Conservation (phyloP, 2,888 invertebrate species). For the Bruchidius siliquastri region DNA sequence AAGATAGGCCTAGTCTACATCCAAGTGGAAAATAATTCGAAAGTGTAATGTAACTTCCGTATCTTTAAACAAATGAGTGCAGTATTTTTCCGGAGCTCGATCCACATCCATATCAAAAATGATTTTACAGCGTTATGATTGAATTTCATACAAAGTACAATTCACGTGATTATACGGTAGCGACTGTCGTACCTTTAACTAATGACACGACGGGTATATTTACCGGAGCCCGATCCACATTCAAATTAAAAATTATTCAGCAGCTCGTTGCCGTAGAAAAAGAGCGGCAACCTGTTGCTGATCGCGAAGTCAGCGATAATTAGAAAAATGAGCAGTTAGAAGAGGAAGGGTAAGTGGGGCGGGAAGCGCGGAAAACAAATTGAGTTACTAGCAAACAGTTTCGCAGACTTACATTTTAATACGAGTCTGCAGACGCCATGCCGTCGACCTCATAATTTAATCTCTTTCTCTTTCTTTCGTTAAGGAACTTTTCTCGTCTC, state of each 20-base stretch:
- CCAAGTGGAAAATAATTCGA: too few relatives aligned
- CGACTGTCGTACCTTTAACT: background rate
- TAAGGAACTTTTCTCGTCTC: constrained; percentile 11
- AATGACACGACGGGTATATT: constrained; percentile 23
- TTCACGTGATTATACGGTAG: too few relatives aligned
- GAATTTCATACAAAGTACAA: too few relatives aligned
- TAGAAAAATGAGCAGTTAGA: constrained; percentile 38
- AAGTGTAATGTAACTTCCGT: too few relatives aligned
- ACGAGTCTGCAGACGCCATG: constrained; percentile 22
- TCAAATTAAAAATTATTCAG: constrained; percentile 40
- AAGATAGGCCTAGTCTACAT: too few relatives aligned
- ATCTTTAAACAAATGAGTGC: too few relatives aligned
- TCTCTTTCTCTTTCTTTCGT: constrained; percentile 27
- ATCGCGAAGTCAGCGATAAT: constrained; percentile 29
- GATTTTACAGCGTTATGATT: too few relatives aligned
- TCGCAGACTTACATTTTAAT: constrained; percentile 42
- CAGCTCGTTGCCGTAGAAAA: constrained; percentile 22
- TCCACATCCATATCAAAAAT: too few relatives aligned
- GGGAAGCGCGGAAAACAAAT: constrained; percentile 37
- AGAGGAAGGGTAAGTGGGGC: constrained; percentile 31
- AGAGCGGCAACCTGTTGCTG: constrained; percentile 22
- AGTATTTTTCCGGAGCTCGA: too few relatives aligned
- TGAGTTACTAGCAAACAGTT: constrained; percentile 44
- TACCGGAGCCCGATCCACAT: background rate
- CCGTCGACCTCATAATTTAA: constrained; percentile 33